phyloP scores from a whole-genome alignment of 2,888 invertebrate genomes.

The Diplolepis rosae region DNA sequence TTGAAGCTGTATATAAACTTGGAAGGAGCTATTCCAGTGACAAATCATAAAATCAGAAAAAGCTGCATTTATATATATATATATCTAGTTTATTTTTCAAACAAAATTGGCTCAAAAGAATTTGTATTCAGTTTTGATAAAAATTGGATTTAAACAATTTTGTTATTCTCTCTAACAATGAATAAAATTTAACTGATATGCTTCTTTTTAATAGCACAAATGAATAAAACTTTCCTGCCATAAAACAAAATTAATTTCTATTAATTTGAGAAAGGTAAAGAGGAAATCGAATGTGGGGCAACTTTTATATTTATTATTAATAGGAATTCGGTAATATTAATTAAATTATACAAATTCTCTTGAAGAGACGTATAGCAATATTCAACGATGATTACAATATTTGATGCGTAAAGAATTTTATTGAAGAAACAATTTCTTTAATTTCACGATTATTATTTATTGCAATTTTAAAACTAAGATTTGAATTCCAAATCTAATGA shows the following conservation, averaged over 20 bases:
- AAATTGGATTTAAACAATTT: too few species aligned
- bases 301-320: constrained; percentile 14
- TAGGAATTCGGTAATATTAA: background rate
- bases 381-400: background rate
- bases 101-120: too few species aligned
- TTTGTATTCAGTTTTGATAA: too few species aligned
- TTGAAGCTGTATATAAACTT: background rate
- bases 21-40: background rate
- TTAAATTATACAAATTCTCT: background rate
- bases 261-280: background rate
- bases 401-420: background rate
- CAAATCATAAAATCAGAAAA: background rate
- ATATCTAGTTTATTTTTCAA: too few species aligned
- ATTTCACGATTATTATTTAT: background rate
- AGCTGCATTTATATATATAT: too few species aligned
- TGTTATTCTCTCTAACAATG: too few species aligned
- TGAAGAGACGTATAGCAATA: background rate
- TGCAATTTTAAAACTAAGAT: constrained; percentile 42
- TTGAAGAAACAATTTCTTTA: background rate
- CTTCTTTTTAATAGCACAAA: too few species aligned
- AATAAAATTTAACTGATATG: too few species aligned
- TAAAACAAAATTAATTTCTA: background rate
- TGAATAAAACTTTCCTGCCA: too few species aligned
- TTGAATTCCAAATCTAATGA: constrained; percentile 81
- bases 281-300: background rate